phyloP scores from a whole-genome alignment of 2,797 vertebrate genomes.

The Karalla daura region DNA sequence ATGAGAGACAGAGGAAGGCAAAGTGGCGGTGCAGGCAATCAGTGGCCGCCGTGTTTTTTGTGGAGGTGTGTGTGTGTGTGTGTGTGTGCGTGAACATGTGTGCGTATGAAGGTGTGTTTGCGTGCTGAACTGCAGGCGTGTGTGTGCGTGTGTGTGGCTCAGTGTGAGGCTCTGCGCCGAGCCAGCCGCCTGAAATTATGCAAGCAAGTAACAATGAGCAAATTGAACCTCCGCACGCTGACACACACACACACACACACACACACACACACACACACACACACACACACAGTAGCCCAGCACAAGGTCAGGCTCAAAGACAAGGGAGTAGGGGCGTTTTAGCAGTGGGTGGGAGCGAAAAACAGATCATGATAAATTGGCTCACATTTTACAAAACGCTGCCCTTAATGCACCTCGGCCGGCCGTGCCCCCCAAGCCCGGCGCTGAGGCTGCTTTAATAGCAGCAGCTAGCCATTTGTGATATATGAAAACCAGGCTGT shows the following conservation, averaged over 20 bases:
- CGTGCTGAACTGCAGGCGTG: constrained; percentile 43
- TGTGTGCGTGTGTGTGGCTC: constrained; percentile 48
- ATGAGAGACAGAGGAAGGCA: constrained; percentile 72
- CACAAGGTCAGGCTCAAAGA: constrained; percentile 95
- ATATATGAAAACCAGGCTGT: constrained; percentile 95
- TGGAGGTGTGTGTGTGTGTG: constrained; percentile 48
- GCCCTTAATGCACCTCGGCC: constrained; percentile 93
- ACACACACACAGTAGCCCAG: constrained; percentile 69
- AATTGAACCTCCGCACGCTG: constrained; percentile 89
- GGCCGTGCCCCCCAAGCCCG: constrained; percentile 76
- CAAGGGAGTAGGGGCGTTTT: constrained; percentile 84
- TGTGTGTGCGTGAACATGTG: constrained; percentile 19
- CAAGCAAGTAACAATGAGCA: constrained; percentile 94
- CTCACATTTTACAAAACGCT: constrained; percentile 95
- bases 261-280: constrained; percentile 72
- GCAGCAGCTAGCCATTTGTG: constrained; percentile 88
- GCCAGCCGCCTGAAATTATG: constrained; percentile 90
- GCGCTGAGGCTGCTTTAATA: constrained; percentile 78
- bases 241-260: constrained; percentile 47
- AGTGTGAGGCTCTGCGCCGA: constrained; percentile 72
- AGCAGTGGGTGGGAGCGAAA: constrained; percentile 90
- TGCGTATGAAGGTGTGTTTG: constrained; percentile 32
- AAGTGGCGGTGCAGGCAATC: constrained; percentile 80
- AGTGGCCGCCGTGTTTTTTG: constrained; percentile 62
- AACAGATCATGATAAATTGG: constrained; percentile 98